These are phyloP conservation scores for Cataglyphis altisquamis DNA, from an alignment of 2,888 invertebrate species.

Conservation along the genomic window DNA sequence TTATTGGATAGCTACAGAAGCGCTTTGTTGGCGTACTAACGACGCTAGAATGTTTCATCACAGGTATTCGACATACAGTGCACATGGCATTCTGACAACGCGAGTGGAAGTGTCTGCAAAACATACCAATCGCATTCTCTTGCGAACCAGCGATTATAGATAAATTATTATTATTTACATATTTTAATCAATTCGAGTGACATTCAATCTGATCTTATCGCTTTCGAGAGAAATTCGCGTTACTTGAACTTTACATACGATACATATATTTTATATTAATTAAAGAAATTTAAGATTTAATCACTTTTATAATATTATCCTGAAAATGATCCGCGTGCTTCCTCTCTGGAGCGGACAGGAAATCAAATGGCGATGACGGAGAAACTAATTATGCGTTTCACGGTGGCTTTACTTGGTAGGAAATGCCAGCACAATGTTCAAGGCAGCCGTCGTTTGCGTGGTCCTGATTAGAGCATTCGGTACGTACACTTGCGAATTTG, in stretches of 20 bases:
- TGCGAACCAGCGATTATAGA: not conserved
- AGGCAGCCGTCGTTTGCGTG: constrained; percentile 49
- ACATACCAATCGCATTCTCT: not conserved
- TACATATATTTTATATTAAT: not conserved
- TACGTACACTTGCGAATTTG: constrained; percentile 60
- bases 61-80: constrained; percentile 1
- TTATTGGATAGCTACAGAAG: constrained; percentile 12
- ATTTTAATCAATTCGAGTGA: not conserved
- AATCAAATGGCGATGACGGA: constrained; percentile 11
- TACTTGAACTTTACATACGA: not conserved
- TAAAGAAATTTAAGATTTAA: not conserved
- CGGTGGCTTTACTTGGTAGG: constrained; percentile 51
- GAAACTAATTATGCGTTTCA: constrained; percentile 71
- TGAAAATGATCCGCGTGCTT: not conserved
- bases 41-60: constrained; percentile 13
- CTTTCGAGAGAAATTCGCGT: not conserved
- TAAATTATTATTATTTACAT: not conserved
- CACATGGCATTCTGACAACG: not conserved
- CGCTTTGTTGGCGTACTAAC: constrained; percentile 15
- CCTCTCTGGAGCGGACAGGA: not conserved
- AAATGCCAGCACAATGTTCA: constrained; percentile 45
- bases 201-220: not conserved
- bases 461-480: constrained; percentile 70
- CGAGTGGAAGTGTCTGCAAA: not conserved
- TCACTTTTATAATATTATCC: constrained; percentile 19